Evolutionary conservation across 2,888 invertebrate genomes (phyloP), one percentile per base, ranked within the genome.

Genomic region (Willowsia nigromaculata): DNA sequence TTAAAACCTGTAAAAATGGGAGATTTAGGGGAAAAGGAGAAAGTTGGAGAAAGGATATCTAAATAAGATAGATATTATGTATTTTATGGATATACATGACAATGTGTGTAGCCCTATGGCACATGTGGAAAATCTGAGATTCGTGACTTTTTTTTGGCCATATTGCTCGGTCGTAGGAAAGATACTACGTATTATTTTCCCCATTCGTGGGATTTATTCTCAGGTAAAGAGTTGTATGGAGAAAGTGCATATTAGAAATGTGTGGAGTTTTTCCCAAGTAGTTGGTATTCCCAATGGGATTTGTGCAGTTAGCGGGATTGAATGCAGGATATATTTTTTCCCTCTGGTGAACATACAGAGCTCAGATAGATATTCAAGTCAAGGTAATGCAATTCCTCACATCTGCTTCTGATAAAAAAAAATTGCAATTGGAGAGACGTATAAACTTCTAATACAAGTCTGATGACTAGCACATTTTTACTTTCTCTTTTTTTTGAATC

Each of bases 381-480:
- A 85, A 62, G 53, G 65, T 71, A 81, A 80, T 71, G 81, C 56
- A 87, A 81, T 87, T 87, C 56, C 47, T 81, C 27, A 74, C 81
- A 87, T 87, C 71, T 87, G 87, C 27, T 56, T 68, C 87, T 25
- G 40, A 87, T 71, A 30, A 80, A n/a, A n/a, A n/a, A n/a, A n/a
- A 87, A 81, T 86, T 86, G 56, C 33, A 68, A 22, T 47, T 27
- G 47, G 18, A 18, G 37, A 30, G 50, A 3, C 6, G 56, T 9
- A 22, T 9, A 11, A n/a, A 43, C 13, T 25, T 15, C 1, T 47
- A n/a, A 62, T 43, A 5, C 1, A 22, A 68, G 15, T 68, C n/a
- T 2, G 15, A 47, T 43, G 47, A 47, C 5, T 74, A 74, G 43
- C 47, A 74, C 37, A 22, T 68, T 47, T 47, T 74, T 74, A 3